Evolutionary conservation across 2,888 invertebrate genomes (phyloP), one percentile per base, ranked within the genome.

Genomic region (Liopterus haemorrhoidalis): DNA sequence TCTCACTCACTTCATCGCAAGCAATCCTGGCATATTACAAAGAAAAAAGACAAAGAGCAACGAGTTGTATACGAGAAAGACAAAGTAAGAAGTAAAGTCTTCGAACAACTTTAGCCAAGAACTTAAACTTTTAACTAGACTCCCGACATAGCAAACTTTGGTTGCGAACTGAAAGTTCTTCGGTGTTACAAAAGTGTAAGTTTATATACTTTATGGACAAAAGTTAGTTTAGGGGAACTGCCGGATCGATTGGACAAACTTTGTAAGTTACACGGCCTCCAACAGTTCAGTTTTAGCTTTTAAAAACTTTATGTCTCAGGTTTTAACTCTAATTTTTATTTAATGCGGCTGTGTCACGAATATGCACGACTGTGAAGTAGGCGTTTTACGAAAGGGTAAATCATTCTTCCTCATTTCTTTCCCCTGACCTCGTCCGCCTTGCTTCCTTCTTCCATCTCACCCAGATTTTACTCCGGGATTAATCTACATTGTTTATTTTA

Each of bases 181-280:
- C 49, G 66, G 67, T 68, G 67, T 67, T 68, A 66, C 67, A 66
- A 68, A 68, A 68, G 67, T 68, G 66, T 66, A 65, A 68, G 67
- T 68, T 67, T 67, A 67, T 67, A 67, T 67, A 68, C 67, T 68
- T 67, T 68, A 68, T 68, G 67, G 67, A 45, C 61, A 63, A 62
- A 68, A 68, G 68, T 68, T 68, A 64, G 67, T 65, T 63, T 62
- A 58, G 61, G 63, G 60, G 28, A 39, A 38, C 41, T 41, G 41
- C n/a, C 27, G 47, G 52, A 54, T 54, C 53, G 53, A 54, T 54
- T 52, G 50, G 49, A 52, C 51, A 54, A 54, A 54, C 51, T 54
- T 54, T 41, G 48, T 47, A 38, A 54, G 51, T 54, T 54, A 54
- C 49, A 54, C 49, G 53, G 48, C 49, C 50, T 54, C 53, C 46